phyloP scores from a whole-genome alignment of 2,113 vertebrate genomes.

The Puffinus mauretanicus region DNA sequence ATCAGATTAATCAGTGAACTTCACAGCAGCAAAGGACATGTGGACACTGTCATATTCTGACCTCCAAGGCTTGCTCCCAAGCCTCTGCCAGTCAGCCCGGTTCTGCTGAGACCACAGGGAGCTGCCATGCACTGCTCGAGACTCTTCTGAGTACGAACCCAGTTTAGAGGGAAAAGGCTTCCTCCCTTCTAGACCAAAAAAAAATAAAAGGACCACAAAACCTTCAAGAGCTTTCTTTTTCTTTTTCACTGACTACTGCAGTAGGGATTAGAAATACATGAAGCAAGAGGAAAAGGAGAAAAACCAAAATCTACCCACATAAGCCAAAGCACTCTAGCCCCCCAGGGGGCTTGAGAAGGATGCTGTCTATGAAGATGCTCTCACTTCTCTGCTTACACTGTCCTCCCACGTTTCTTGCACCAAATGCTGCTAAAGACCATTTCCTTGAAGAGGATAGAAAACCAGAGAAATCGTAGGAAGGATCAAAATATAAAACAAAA shows the following conservation, averaged over 20 bases:
- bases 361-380: not conserved
- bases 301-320: not conserved
- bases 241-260: not conserved
- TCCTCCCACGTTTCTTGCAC: not conserved
- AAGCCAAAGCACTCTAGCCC: not conserved
- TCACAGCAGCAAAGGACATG: not conserved
- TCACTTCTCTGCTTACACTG: not conserved
- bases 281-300: not conserved
- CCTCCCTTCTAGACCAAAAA: not conserved
- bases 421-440: not conserved
- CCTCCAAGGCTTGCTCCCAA: not conserved
- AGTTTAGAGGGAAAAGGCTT: not conserved
- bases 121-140: not conserved
- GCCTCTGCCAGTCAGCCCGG: not conserved
- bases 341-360: not conserved
- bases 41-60: not conserved
- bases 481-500: not conserved
- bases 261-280: not conserved
- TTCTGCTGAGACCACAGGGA: not conserved
- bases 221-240: not conserved
- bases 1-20: not conserved
- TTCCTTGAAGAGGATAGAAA: not conserved
- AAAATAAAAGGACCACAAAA: not conserved
- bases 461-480: not conserved
- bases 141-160: not conserved